These are phyloP conservation scores for Peromyscus polionotus DNA, from an alignment of 2,113 vertebrate genomes.

Conservation along the genomic window DNA sequence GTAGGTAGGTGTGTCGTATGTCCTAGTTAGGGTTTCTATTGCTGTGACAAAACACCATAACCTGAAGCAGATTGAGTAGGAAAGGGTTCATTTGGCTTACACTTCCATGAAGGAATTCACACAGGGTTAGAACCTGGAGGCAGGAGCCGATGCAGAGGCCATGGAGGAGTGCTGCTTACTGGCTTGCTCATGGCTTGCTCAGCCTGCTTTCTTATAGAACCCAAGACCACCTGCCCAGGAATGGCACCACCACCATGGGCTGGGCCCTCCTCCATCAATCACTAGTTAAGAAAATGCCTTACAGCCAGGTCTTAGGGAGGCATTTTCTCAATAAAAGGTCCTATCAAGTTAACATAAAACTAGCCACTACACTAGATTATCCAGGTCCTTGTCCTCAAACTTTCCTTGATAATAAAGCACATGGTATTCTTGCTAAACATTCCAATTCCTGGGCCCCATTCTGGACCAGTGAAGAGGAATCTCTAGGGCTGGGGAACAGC, in stretches of 20 bases:
- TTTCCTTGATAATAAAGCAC: constrained; percentile 8
- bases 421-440: constrained; percentile 31
- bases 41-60: neutral
- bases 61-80: neutral
- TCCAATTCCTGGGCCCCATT: constrained; percentile 13
- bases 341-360: neutral
- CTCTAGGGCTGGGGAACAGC: neutral
- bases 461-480: neutral
- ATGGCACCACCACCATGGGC: neutral
- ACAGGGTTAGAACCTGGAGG: neutral
- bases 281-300: neutral
- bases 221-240: neutral
- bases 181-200: neutral
- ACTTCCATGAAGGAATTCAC: neutral
- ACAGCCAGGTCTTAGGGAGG: neutral
- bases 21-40: neutral
- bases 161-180: neutral
- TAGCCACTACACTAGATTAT: neutral
- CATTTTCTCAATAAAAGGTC: neutral
- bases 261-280: neutral
- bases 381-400: neutral
- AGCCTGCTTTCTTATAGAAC: neutral
- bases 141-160: neutral
- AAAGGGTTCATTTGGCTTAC: neutral
- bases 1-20: neutral